phyloP scores from a whole-genome alignment of 2,113 vertebrate genomes.

The Onychorhynchus coronatus region DNA sequence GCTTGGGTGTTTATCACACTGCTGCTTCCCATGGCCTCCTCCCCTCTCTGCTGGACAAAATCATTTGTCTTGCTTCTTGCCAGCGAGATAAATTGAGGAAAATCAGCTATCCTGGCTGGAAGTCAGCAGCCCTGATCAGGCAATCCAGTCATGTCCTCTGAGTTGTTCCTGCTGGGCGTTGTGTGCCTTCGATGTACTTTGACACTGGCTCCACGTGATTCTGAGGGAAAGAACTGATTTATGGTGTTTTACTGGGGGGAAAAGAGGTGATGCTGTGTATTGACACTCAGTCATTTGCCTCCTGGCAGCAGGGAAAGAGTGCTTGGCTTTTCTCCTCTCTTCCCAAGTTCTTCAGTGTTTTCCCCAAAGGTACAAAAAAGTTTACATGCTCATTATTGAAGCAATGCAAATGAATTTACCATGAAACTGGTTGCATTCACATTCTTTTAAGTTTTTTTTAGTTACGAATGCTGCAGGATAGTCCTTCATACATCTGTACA shows the following conservation, averaged over 20 bases:
- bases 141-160: not conserved
- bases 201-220: not conserved
- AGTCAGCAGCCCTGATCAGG: not conserved
- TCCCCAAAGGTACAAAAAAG: not conserved
- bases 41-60: not conserved
- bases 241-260: not conserved
- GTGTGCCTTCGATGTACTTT: not conserved
- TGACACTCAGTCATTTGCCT: not conserved
- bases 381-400: rapidly evolving
- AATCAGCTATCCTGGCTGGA: not conserved
- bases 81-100: not conserved
- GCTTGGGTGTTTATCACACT: not conserved
- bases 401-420: not conserved
- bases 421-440: not conserved
- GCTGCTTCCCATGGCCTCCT: not conserved
- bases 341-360: not conserved
- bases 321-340: not conserved
- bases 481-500: not conserved
- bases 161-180: not conserved
- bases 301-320: not conserved
- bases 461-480: not conserved
- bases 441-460: not conserved
- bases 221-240: not conserved
- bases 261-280: not conserved
- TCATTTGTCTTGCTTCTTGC: not conserved